Percentiles rank a stretch among this genome's conserved stretches.
These are phyloP conservation scores for Lateolabrax maculatus DNA, from an alignment of 2,797 vertebrate species.

Conservation along the genomic window DNA sequence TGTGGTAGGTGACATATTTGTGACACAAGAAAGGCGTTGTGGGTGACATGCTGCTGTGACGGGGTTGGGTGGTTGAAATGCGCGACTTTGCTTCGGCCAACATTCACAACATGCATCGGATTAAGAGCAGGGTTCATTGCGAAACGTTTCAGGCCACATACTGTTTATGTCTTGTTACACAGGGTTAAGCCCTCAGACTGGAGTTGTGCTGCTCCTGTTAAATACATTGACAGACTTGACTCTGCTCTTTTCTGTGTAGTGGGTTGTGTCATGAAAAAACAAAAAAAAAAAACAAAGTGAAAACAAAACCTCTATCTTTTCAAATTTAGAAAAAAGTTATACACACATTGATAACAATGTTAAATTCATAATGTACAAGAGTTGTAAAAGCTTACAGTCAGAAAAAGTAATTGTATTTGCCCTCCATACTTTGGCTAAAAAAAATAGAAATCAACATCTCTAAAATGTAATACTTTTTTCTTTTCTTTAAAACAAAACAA, in stretches of 20 bases:
- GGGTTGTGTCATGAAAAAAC: conserved; percentile 64
- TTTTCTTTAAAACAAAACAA: conserved; percentile 83
- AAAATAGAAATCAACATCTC: conserved; percentile 81
- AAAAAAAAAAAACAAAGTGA: conserved; percentile 42
- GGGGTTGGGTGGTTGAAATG: conserved; percentile 29
- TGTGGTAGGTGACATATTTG: conserved; percentile 36
- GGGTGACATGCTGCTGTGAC: conserved; percentile 61
- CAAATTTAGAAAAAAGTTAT: conserved; percentile 83
- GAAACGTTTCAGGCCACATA: conserved; percentile 57
- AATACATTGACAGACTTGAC: conserved; percentile 46
- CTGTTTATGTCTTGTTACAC: conserved; percentile 44
- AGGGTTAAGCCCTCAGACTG: conserved; percentile 61
- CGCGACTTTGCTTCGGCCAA: conserved; percentile 29
- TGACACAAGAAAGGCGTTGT: conserved; percentile 63
- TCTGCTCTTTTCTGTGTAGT: conserved; percentile 56
- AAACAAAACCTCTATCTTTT: conserved; percentile 62
- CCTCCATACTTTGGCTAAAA: conserved; percentile 83
- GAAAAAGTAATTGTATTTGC: conserved; percentile 81
- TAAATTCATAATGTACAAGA: conserved; percentile 88
- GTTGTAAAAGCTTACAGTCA: conserved; percentile 87
- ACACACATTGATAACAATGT: conserved; percentile 85
- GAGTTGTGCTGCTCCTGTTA: conserved; percentile 61
- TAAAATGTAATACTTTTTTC: conserved; percentile 89
- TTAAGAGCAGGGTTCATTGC: conserved; percentile 44
- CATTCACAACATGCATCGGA: conserved; percentile 64